phyloP scores from a whole-genome alignment of 1,140 invertebrate species.

The Xylocopa sonorina region DNA sequence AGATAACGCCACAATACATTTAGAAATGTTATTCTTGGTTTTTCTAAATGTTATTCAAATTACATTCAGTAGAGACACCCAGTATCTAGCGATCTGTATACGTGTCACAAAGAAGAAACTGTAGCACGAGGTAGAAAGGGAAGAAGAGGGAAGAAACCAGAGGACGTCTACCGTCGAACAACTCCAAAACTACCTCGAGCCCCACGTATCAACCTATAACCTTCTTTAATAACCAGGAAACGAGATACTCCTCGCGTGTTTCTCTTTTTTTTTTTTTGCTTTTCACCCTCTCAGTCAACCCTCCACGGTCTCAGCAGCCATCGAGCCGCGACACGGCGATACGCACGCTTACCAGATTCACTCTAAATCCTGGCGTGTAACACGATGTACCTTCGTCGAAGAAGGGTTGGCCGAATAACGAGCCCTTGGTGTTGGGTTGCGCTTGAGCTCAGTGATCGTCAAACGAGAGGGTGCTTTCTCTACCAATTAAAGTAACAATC shows the following conservation, averaged over 20 bases:
- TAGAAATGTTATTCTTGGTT: too few relatives aligned
- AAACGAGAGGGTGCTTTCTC: background rate
- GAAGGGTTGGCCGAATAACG: constrained; percentile 21
- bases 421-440: constrained; percentile 23
- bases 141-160: background rate
- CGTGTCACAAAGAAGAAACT: background rate
- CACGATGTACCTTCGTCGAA: constrained; percentile 22
- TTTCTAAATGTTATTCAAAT: too few relatives aligned
- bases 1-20: too few relatives aligned
- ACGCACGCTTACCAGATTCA: constrained; percentile 30
- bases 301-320: background rate
- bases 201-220: background rate
- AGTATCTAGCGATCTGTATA: background rate
- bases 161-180: background rate
- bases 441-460: constrained; percentile 11
- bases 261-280: background rate
- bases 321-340: background rate
- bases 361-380: constrained; percentile 17
- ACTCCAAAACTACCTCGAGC: background rate
- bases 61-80: too few relatives aligned
- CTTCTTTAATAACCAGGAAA: background rate
- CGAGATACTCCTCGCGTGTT: background rate
- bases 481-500: background rate
- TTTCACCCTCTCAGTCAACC: too few relatives aligned
- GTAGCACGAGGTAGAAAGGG: background rate